Percentiles rank a stretch among this genome's conserved stretches.
Conservation (phyloP, 2,113 vertebrate genomes). For the Varanus komodoensis region DNA sequence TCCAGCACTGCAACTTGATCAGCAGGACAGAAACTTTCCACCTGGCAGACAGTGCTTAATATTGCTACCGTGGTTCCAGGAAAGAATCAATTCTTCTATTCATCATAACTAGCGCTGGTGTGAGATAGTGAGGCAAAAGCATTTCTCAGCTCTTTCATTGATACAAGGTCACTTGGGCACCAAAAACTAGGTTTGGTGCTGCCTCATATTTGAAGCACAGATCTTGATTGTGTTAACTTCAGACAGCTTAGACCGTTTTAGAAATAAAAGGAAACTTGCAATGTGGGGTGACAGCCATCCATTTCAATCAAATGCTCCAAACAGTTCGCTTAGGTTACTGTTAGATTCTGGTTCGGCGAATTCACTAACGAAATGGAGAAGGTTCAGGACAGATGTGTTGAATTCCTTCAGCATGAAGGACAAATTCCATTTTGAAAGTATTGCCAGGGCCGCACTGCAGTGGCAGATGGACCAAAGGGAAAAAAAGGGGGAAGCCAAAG, state of each 20-base stretch:
- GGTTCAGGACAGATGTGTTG: too few relatives aligned
- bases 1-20: slow-evolving; percentile 44
- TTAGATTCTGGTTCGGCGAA: not conserved
- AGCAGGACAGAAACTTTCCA: slow-evolving; percentile 64
- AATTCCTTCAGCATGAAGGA: too few relatives aligned
- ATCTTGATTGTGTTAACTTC: not conserved
- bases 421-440: too few relatives aligned
- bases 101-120: not conserved
- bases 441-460: too few relatives aligned
- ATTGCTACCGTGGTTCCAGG: slow-evolving; percentile 19
- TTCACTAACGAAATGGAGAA: too few relatives aligned
- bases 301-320: not conserved
- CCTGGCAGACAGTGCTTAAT: slow-evolving; percentile 50
- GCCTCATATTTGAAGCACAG: not conserved
- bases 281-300: not conserved
- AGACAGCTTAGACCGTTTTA: not conserved
- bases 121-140: not conserved
- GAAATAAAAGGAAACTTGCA: not conserved
- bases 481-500: too few relatives aligned
- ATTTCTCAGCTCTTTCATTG: not conserved
- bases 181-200: not conserved
- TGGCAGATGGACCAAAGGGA: too few relatives aligned
- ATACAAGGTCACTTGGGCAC: not conserved
- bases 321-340: not conserved
- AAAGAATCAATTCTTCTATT: not conserved